These are phyloP conservation scores for Lanius collurio DNA, from an alignment of 2,113 vertebrate genomes.

Conservation along the genomic window DNA sequence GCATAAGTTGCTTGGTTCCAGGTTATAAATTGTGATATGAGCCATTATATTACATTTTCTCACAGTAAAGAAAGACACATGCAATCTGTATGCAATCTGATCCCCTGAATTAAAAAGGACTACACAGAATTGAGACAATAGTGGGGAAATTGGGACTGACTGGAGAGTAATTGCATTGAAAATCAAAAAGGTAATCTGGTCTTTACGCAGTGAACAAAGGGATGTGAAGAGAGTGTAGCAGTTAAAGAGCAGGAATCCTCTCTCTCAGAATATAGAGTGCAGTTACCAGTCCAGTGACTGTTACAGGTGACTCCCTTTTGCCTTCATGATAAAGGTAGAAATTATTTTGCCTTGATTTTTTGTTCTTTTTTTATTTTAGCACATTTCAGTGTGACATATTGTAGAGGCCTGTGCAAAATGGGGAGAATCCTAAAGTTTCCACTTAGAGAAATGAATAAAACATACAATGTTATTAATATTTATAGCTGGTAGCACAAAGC, in stretches of 20 bases:
- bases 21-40: not conserved
- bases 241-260: not conserved
- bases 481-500: not conserved
- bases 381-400: not conserved
- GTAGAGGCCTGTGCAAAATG: not conserved
- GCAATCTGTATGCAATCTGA: not conserved
- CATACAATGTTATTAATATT: slow-evolving; percentile 18
- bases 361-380: not conserved
- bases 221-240: not conserved
- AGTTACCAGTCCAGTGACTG: not conserved
- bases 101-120: not conserved
- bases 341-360: not conserved
- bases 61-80: not conserved
- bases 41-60: not conserved
- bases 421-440: not conserved
- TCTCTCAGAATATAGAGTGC: not conserved
- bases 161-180: not conserved
- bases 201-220: not conserved
- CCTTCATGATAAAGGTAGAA: not conserved
- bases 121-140: not conserved
- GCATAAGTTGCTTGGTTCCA: not conserved
- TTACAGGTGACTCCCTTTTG: not conserved
- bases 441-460: slow-evolving; percentile 18
- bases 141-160: not conserved
- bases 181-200: not conserved